Percentiles rank a stretch among this genome's conserved stretches.
Evolutionary conservation across 2,888 invertebrate genomes (phyloP).

Genomic region (Caenorhabditis macrosperma): DNA sequence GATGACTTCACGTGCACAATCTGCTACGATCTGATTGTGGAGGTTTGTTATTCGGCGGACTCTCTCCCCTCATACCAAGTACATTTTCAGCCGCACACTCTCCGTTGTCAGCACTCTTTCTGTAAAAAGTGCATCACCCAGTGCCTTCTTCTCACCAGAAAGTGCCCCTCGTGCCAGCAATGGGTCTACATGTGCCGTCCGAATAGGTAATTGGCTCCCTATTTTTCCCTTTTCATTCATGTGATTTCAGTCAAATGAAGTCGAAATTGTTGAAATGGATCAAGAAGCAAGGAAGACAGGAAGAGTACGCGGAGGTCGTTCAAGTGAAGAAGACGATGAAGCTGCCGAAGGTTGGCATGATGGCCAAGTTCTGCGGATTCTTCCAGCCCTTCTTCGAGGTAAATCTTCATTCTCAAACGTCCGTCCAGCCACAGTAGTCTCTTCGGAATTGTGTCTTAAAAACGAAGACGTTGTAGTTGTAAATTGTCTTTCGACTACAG

Average conservation of each 20-base stretch:
- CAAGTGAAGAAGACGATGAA: slow-evolving; percentile 1
- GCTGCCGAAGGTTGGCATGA: not conserved
- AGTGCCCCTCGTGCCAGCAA: slow-evolving; percentile 38
- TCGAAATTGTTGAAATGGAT: slow-evolving; percentile 26
- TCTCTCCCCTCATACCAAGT: not conserved
- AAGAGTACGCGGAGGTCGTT: slow-evolving; percentile 27
- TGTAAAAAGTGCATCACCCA: slow-evolving; percentile 40
- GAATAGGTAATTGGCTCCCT: slow-evolving; percentile 3
- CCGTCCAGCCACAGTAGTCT: too few relatives aligned
- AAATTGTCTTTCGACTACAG: not conserved
- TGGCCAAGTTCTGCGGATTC: not conserved
- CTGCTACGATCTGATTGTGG: slow-evolving; percentile 33
- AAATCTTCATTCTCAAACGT: too few relatives aligned
- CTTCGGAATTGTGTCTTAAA: too few relatives aligned
- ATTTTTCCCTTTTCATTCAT: not conserved
- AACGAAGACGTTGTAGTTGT: not conserved
- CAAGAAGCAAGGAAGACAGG: slow-evolving; percentile 8
- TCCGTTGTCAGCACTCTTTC: slow-evolving; percentile 45
- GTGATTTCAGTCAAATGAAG: slow-evolving; percentile 11
- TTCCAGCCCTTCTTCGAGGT: slow-evolving; percentile 31
- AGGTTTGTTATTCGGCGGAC: not conserved
- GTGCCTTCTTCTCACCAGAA: slow-evolving; percentile 6
- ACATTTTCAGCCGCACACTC: slow-evolving; percentile 33
- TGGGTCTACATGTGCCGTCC: slow-evolving; percentile 25
- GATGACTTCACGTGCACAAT: slow-evolving; percentile 38